phyloP scores from a whole-genome alignment of 1,140 invertebrate species.

The Brevipalpus yothersi region DNA sequence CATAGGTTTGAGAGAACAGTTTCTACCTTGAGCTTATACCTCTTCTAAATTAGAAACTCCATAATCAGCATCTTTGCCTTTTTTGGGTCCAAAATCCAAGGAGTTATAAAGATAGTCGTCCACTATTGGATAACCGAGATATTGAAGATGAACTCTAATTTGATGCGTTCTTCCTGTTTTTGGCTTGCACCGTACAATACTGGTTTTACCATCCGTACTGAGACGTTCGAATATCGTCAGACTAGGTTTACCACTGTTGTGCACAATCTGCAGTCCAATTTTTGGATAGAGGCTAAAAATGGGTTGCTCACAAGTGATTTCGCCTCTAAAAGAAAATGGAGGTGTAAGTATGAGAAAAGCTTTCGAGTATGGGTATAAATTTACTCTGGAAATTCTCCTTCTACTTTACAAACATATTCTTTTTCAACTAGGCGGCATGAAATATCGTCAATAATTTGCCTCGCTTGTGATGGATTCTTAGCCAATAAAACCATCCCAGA shows the following conservation, averaged over 20 bases:
- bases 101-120: slow-evolving; percentile 93
- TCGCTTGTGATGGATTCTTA: slow-evolving; percentile 64
- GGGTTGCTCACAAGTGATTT: slow-evolving; percentile 59
- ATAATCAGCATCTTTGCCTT: slow-evolving; percentile 71
- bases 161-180: slow-evolving; percentile 94
- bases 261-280: slow-evolving; percentile 76
- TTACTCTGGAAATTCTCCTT: slow-evolving; percentile 86
- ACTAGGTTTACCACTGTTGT: slow-evolving; percentile 64
- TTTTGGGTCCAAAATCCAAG: slow-evolving; percentile 47
- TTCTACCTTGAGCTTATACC: slow-evolving; percentile 24
- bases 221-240: slow-evolving; percentile 66
- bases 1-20: background rate
- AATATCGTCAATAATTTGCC: slow-evolving; percentile 82
- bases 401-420: slow-evolving; percentile 88
- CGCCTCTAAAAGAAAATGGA: slow-evolving; percentile 33
- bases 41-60: slow-evolving; percentile 63
- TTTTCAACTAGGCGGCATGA: slow-evolving; percentile 70
- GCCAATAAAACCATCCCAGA: slow-evolving; percentile 69
- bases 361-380: slow-evolving; percentile 14
- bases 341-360: slow-evolving; percentile 1
- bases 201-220: slow-evolving; percentile 56
- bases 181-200: slow-evolving; percentile 68
- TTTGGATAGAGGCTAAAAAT: slow-evolving; percentile 83
- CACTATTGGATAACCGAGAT: slow-evolving; percentile 81
- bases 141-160: slow-evolving; percentile 94